These are phyloP conservation scores for Synchiropus splendidus DNA, from an alignment of 2,113 vertebrate genomes.

Conservation along the genomic window DNA sequence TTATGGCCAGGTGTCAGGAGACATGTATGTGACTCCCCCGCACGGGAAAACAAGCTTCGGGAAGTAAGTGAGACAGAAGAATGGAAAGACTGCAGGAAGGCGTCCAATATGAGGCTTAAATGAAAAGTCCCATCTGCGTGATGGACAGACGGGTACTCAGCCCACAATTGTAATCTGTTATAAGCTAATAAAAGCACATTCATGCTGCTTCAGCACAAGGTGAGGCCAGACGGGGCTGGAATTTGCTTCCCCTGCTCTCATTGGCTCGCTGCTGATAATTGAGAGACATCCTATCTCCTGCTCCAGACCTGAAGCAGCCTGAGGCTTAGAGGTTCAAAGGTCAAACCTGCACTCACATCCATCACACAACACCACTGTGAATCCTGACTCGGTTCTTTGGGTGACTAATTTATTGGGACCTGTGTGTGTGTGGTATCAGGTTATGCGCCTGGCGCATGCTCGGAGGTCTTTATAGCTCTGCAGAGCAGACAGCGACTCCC, in stretches of 20 bases:
- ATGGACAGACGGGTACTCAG: slow-evolving; percentile 55
- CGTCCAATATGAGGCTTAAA: slow-evolving; percentile 58
- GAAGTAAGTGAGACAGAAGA: slow-evolving; percentile 45
- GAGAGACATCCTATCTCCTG: slow-evolving; percentile 31
- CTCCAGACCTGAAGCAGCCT: slow-evolving; percentile 28
- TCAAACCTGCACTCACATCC: slow-evolving; percentile 40
- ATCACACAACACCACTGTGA: slow-evolving; percentile 29
- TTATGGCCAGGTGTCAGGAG: slow-evolving; percentile 55
- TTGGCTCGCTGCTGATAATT: slow-evolving; percentile 39
- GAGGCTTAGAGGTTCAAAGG: slow-evolving; percentile 40
- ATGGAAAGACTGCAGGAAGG: slow-evolving; percentile 47
- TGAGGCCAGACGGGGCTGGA: slow-evolving; percentile 22
- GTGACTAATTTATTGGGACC: slow-evolving; percentile 41
- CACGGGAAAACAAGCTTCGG: slow-evolving; percentile 1
- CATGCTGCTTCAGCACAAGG: slow-evolving; percentile 41
- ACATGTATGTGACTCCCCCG: slow-evolving; percentile 47
- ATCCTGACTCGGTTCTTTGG: slow-evolving; percentile 27
- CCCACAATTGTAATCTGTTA: slow-evolving; percentile 65
- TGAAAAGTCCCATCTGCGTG: slow-evolving; percentile 63
- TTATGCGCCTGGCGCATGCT: slow-evolving; percentile 24
- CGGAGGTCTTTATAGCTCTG: slow-evolving; percentile 31
- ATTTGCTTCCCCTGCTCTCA: slow-evolving; percentile 20
- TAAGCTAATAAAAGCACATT: slow-evolving; percentile 62
- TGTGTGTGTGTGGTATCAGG: slow-evolving; percentile 21
- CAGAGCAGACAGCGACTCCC: slow-evolving; percentile 27